Conservation (phyloP, 2,888 invertebrate genomes). For the Prosapia bicincta region DNA sequence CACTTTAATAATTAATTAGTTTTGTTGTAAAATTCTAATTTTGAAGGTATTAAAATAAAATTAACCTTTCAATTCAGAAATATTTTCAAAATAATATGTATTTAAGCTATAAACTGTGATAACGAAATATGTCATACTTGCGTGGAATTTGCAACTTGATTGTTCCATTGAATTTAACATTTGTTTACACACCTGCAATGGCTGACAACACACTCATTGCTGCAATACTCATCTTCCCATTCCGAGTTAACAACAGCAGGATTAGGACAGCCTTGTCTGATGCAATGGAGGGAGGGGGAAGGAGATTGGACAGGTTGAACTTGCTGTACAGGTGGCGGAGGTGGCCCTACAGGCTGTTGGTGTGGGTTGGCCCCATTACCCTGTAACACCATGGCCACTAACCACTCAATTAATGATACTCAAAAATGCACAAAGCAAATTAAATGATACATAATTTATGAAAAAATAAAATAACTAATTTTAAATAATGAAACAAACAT, state of each 20-base stretch:
- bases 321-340: constrained; percentile 40
- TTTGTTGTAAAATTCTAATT: too few species aligned
- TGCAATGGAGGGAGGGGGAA: constrained; percentile 52
- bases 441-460: neutral
- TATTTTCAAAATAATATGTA: too few species aligned
- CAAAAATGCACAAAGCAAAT: neutral
- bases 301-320: constrained; percentile 33
- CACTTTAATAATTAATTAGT: too few species aligned
- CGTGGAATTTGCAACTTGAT: neutral
- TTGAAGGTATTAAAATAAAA: too few species aligned
- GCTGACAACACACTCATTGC: constrained; percentile 93
- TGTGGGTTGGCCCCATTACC: constrained; percentile 30
- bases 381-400: constrained; percentile 39
- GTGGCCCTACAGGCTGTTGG: constrained; percentile 35
- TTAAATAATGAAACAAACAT: too few species aligned
- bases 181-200: constrained; percentile 71
- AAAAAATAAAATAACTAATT: too few species aligned
- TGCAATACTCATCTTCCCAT: constrained; percentile 97
- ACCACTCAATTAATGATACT: constrained; percentile 30
- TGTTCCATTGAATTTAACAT: constrained; percentile 29
- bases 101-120: too few species aligned
- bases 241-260: constrained; percentile 86
- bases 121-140: too few species aligned
- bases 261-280: constrained; percentile 87
- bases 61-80: too few species aligned